phyloP scores from a whole-genome alignment of 2,113 vertebrate genomes.

The Sprattus sprattus region DNA sequence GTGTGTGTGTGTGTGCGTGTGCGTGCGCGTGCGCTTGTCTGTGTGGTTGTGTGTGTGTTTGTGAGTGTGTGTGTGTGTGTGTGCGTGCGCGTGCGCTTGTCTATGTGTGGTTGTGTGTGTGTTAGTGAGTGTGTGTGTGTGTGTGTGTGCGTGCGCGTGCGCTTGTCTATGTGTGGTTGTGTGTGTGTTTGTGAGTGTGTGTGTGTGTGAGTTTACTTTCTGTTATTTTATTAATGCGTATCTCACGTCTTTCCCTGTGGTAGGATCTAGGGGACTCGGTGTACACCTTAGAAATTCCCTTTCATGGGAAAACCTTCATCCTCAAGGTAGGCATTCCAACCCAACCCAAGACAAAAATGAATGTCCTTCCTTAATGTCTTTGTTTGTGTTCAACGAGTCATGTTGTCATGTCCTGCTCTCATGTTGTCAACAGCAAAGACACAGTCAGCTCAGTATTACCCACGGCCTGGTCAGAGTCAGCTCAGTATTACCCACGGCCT shows the following conservation, averaged over 20 bases:
- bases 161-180: too few species aligned
- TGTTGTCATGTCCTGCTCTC: too few species aligned
- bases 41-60: background rate
- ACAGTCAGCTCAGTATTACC: too few species aligned
- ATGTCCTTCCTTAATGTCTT: background rate
- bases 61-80: too few species aligned
- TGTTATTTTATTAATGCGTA: background rate
- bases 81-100: too few species aligned
- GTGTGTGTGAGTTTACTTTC: background rate
- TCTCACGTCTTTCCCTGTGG: slow-evolving; percentile 3
- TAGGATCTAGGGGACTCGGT: slow-evolving; percentile 90
- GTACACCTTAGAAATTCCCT: slow-evolving; percentile 90
- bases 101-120: too few species aligned
- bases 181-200: background rate
- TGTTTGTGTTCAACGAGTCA: background rate
- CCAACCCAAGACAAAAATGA: background rate
- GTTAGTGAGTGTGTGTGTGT: background rate
- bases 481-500: too few species aligned
- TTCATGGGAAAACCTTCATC: slow-evolving; percentile 93
- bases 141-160: too few species aligned
- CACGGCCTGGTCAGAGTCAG: too few species aligned
- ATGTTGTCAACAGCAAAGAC: too few species aligned
- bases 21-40: too few species aligned
- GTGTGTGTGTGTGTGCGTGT: background rate
- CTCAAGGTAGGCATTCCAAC: slow-evolving; percentile 80